Conservation (phyloP, 2,888 invertebrate species). For the Philhelius pedissequus region DNA sequence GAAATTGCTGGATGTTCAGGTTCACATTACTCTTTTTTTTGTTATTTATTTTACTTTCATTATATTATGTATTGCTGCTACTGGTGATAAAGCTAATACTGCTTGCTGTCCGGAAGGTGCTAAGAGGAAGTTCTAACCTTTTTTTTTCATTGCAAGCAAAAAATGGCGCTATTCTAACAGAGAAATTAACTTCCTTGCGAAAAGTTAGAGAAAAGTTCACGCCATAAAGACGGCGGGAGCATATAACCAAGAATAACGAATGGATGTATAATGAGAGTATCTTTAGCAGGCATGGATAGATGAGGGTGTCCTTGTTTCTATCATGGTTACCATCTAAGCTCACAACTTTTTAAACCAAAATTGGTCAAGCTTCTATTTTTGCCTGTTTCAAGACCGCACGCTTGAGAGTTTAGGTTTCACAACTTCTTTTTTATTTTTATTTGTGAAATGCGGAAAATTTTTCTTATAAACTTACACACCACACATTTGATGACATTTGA, state of each 20-base stretch:
- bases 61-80: slow-evolving; percentile 29
- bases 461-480: no score
- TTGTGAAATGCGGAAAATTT: no score
- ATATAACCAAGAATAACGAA: slow-evolving; percentile 18
- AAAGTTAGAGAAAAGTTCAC: slow-evolving; percentile 28
- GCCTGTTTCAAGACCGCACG: no score
- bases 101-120: slow-evolving; percentile 29
- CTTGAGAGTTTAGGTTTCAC: no score
- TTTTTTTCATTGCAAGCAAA: background rate
- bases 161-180: background rate
- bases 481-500: no score
- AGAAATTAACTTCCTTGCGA: slow-evolving; percentile 26
- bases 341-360: background rate
- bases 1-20: slow-evolving; percentile 39
- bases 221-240: slow-evolving; percentile 16
- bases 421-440: no score
- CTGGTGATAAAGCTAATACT: background rate
- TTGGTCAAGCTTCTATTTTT: no score
- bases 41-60: slow-evolving; percentile 39
- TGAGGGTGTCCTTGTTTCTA: background rate
- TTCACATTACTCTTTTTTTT: background rate
- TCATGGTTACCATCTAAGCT: background rate
- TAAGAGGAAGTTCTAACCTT: background rate
- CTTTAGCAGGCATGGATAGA: background rate
- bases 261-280: slow-evolving; percentile 29